Evolutionary conservation across 1,140 invertebrate species (phyloP).

Genomic region (Protaetia brevitarsis): DNA sequence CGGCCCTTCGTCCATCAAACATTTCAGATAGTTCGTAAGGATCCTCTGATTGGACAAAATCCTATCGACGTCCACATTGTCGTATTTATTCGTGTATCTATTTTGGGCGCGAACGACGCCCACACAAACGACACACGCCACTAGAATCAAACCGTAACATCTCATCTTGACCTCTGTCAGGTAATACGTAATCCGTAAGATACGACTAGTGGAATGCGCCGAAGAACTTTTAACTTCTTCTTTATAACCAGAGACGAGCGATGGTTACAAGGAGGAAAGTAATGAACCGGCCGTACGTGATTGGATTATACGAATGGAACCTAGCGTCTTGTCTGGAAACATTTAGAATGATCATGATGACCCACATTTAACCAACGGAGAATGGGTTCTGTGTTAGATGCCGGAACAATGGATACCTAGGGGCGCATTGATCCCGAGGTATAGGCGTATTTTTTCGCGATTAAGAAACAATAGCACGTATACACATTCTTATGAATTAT

Average conservation of each 20-base stretch:
- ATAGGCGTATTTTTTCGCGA: no score
- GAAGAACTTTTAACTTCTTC: conserved; percentile 8
- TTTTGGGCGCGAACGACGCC: conserved; percentile 29
- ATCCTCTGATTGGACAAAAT: conserved; percentile 61
- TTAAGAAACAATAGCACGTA: no score
- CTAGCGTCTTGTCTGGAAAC: background rate
- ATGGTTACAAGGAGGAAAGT: background rate
- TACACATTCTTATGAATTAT: no score
- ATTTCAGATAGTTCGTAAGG: conserved; percentile 61
- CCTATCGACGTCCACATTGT: conserved; percentile 61
- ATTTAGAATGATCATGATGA: background rate
- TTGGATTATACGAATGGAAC: conserved; percentile 10
- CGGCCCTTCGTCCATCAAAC: conserved; percentile 63
- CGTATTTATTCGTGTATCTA: conserved; percentile 57
- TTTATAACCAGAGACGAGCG: background rate
- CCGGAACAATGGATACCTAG: background rate
- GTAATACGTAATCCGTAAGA: no score
- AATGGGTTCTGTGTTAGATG: background rate
- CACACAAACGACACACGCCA: background rate
- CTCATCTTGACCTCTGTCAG: no score
- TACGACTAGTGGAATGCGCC: background rate
- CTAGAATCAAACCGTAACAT: background rate
- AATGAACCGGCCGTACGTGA: background rate
- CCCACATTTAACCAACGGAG: background rate
- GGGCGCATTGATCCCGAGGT: no score